A percentile compares a stretch with the other conserved stretches of the same genome.
Evolutionary conservation across 2,888 invertebrate species (phyloP).

Genomic region (Cancer borealis): DNA sequence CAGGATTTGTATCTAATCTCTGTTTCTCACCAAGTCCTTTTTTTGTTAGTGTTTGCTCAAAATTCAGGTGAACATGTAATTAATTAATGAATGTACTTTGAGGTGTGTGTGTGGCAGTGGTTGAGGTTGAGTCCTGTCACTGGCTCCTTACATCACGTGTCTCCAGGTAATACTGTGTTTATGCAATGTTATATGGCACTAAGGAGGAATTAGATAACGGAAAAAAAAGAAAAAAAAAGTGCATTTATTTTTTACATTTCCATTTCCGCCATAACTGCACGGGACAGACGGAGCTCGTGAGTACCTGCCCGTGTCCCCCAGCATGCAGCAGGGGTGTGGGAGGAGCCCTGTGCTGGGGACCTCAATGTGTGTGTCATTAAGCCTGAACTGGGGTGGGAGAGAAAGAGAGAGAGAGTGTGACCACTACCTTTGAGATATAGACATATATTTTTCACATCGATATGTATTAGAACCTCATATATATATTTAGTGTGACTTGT

Average conservation of each 20-base stretch:
- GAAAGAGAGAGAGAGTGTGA: neutral
- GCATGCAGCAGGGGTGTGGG: neutral
- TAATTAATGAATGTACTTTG: neutral
- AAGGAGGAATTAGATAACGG: neutral
- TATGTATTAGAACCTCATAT: slow-evolving; percentile 54
- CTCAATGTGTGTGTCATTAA: neutral
- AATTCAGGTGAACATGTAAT: slow-evolving; percentile 6
- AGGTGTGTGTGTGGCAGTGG: neutral
- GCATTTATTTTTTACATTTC: slow-evolving; percentile 36
- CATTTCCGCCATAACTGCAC: neutral
- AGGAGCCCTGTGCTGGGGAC: neutral
- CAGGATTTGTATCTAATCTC: neutral
- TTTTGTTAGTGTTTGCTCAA: slow-evolving; percentile 26
- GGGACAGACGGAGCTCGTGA: neutral
- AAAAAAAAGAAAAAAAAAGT: neutral
- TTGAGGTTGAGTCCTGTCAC: neutral
- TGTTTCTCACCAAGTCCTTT: neutral
- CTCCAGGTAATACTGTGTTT: neutral
- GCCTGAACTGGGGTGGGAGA: neutral
- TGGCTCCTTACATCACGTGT: neutral
- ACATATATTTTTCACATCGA: slow-evolving; percentile 64
- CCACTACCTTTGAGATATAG: slow-evolving; percentile 43
- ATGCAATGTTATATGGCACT: neutral
- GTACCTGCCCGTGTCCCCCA: neutral
- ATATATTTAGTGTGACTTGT: slow-evolving; percentile 60